phyloP scores from a whole-genome alignment of 2,113 vertebrate species.

The Ailuropoda melanoleuca region DNA sequence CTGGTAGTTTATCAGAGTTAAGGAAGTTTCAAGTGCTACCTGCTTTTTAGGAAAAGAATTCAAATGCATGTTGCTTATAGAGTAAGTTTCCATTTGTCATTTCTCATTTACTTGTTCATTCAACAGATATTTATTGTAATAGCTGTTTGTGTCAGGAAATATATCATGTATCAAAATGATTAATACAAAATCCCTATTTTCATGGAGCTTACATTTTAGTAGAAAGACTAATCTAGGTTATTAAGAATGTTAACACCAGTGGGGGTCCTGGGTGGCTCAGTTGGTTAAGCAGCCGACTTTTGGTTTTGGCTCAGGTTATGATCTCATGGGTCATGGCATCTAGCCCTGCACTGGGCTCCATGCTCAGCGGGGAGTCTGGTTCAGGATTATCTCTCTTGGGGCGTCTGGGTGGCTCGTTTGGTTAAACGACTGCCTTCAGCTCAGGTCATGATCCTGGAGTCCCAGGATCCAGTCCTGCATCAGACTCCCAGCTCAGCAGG shows the following conservation, averaged over 20 bases:
- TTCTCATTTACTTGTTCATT: conserved; percentile 6
- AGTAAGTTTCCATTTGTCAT: conserved; percentile 20
- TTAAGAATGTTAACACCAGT: background rate
- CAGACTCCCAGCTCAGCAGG: background rate
- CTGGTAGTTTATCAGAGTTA: background rate
- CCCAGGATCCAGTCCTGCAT: no score
- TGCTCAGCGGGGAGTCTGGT: no score
- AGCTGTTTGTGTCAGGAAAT: background rate
- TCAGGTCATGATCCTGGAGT: no score
- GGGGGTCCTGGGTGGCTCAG: background rate
- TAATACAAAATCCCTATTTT: background rate
- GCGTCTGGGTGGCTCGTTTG: no score
- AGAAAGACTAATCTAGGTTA: background rate
- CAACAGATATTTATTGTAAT: conserved; percentile 3
- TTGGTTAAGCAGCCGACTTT: background rate
- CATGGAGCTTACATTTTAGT: background rate
- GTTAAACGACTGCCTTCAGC: no score
- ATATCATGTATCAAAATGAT: background rate
- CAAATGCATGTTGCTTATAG: conserved; percentile 18
- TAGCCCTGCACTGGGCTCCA: background rate
- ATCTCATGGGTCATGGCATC: background rate
- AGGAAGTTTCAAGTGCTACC: background rate
- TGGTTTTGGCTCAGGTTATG: background rate
- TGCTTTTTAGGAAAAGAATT: background rate
- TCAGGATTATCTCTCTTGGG: no score